Evolutionary conservation across 2,888 invertebrate species (phyloP), one percentile per base, ranked within the genome.

Genomic region (Hirtodrosophila alboralis): DNA sequence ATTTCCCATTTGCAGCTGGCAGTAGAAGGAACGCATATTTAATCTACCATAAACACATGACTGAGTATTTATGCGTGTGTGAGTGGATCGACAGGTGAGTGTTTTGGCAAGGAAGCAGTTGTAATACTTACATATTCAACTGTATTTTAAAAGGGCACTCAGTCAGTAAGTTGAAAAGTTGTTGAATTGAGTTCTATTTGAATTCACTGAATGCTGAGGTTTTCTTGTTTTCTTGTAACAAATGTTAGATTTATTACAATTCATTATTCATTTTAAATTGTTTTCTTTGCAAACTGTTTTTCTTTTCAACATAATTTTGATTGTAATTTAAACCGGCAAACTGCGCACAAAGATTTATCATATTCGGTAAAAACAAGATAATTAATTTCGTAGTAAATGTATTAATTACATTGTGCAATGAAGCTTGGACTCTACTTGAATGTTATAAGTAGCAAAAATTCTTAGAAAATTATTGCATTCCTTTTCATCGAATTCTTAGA

Each of bases 31-130:
- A n/a, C n/a, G n/a, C n/a, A n/a, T n/a, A n/a, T 69, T 79, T 84
- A 79, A 79, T 84, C 84, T 84, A 72, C 61, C 81, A 84, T 76
- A 80, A 79, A 63, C 84, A 79, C 76, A 78, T 73, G 80, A 76
- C 75, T 53, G 58, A 31, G 69, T 80, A 79, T 79, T 79, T 66
- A 75, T 77, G 71, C 56, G 44, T 61, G 65, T 16, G 52, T n/a
- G 36, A 38, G 34, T 51, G 47, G 1, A 57, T 57, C 65, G 72
- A 45, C 75, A 75, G 75, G 75, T 79, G 73, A 63, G 66, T 57
- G 61, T 51, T 53, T 71, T 23, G 26, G 56, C 61, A 61, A 57
- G 71, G n/a, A n/a, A n/a, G 61, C 70, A 41, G 49, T 49, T 71
- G 61, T 61, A 66, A 61, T 70, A 23, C 6, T 5, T 23, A 1